Evolutionary conservation across 2,888 invertebrate genomes (phyloP), one percentile per base, ranked within the genome.

Genomic region (Abrostola tripartita): DNA sequence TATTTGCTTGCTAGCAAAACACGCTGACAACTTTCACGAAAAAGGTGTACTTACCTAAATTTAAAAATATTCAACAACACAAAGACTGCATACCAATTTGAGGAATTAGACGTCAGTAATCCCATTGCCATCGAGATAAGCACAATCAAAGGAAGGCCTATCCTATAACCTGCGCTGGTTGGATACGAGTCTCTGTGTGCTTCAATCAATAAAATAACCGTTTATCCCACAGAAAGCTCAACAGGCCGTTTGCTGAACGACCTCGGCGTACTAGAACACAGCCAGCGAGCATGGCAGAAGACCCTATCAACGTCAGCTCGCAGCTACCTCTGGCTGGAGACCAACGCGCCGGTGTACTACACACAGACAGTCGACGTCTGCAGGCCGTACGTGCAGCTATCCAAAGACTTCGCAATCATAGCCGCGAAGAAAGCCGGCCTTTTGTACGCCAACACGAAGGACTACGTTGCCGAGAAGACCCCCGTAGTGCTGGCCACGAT

Each of bases 271-370:
- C 85, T 96, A 66, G 96, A 96, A 56, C 96, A 96, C 77, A 96
- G 96, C 57, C 96, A 97, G 76, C 94, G 93, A 68, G 96, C 95
- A 5, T 96, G 96, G 95, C 95, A 95, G 80, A 95, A 95, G 68
- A 92, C 96, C 0, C 92, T 96, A 74, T 93, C 96, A 0, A 95
- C 96, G 38, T 95, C 96, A 11, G 95, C 95, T 0, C 95, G 96
- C 72, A 95, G 96, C 5, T 96, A 96, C 82, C 94, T 96, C 61
- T 96, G 96, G 95, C 89, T 97, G 36, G 96, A 97, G 81, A 95
- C 95, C 37, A 96, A 96, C 82, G 95, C 96, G 37, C 97, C 97
- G 0, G 95, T 96, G 44, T 97, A 97, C 86, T 96, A 96, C 71
- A 92, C 94, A 41, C 91, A 93, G 53, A 93, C 95, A 0, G 87